Evolutionary conservation across 2,113 vertebrate genomes (phyloP).

Genomic region (Heterochromis multidens): DNA sequence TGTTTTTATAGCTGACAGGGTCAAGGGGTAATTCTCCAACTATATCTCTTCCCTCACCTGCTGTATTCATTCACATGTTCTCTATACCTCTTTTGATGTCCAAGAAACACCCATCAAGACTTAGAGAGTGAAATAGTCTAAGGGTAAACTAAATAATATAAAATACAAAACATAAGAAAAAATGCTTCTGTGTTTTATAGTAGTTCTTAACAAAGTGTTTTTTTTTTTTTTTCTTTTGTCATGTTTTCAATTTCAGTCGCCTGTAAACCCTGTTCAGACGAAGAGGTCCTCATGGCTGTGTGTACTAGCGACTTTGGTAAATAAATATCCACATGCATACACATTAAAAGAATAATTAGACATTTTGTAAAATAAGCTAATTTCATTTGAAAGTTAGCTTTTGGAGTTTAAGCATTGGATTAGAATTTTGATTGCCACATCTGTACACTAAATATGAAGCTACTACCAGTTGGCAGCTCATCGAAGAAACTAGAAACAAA

Average conservation of each 20-base stretch:
- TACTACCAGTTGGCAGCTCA: background rate
- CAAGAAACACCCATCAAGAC: background rate
- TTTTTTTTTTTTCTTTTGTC: background rate
- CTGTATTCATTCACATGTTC: slow-evolving; percentile 37
- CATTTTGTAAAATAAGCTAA: background rate
- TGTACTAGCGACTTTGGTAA: slow-evolving; percentile 95
- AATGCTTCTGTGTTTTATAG: background rate
- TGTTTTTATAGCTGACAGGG: slow-evolving; percentile 59
- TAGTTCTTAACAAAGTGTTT: background rate
- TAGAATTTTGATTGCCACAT: background rate
- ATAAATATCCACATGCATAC: slow-evolving; percentile 1
- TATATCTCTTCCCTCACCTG: slow-evolving; percentile 48
- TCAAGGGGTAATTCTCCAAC: slow-evolving; percentile 45
- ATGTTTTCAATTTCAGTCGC: slow-evolving; percentile 64
- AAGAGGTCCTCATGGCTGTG: slow-evolving; percentile 88
- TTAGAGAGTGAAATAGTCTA: background rate
- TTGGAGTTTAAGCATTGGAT: background rate
- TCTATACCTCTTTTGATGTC: slow-evolving; percentile 1
- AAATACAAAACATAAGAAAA: background rate
- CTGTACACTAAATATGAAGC: background rate
- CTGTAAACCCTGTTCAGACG: slow-evolving; percentile 88
- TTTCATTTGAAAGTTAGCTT: background rate
- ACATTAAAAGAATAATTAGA: background rate
- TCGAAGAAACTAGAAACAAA: background rate
- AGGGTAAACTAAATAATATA: background rate